A percentile compares a stretch with the other conserved stretches of the same genome.
phyloP scores from a whole-genome alignment of 2,797 vertebrate genomes.

The Bovichtus diacanthus region DNA sequence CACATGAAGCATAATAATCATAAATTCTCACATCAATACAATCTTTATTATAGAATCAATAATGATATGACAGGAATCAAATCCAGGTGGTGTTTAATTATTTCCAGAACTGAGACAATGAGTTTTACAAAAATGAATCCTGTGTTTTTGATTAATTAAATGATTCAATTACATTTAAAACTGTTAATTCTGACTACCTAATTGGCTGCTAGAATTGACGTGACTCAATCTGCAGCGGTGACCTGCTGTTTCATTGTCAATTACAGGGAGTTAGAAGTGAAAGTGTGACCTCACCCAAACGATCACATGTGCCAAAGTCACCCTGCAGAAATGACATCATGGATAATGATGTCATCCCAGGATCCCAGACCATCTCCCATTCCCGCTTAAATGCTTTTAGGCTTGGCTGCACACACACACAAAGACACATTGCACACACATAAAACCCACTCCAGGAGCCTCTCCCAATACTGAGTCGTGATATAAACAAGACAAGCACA shows the following conservation, averaged over 20 bases:
- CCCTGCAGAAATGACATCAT: constrained; percentile 86
- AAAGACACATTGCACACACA: constrained; percentile 33
- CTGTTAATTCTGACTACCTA: constrained; percentile 41
- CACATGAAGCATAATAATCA: constrained; percentile 8
- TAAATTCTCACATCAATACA: constrained; percentile 36
- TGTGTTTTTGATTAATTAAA: constrained; percentile 20
- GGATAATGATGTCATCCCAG: constrained; percentile 84
- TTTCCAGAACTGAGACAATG: not conserved
- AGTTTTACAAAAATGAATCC: not conserved
- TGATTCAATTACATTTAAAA: constrained; percentile 32
- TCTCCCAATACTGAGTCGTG: constrained; percentile 77
- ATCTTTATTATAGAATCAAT: constrained; percentile 16
- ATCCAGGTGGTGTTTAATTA: constrained; percentile 8
- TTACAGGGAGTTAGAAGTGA: constrained; percentile 75
- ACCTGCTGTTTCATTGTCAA: constrained; percentile 72
- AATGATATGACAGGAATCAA: constrained; percentile 1
- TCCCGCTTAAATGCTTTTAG: constrained; percentile 83
- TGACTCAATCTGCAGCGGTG: constrained; percentile 49
- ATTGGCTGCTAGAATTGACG: constrained; percentile 61
- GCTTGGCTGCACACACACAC: constrained; percentile 63
- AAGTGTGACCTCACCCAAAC: constrained; percentile 79
- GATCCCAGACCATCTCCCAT: constrained; percentile 83
- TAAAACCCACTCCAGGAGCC: constrained; percentile 68
- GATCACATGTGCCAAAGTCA: constrained; percentile 84
- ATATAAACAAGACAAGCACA: constrained; percentile 81